Evolutionary conservation across 2,888 invertebrate genomes (phyloP).

Genomic region (Agrochola lota): DNA sequence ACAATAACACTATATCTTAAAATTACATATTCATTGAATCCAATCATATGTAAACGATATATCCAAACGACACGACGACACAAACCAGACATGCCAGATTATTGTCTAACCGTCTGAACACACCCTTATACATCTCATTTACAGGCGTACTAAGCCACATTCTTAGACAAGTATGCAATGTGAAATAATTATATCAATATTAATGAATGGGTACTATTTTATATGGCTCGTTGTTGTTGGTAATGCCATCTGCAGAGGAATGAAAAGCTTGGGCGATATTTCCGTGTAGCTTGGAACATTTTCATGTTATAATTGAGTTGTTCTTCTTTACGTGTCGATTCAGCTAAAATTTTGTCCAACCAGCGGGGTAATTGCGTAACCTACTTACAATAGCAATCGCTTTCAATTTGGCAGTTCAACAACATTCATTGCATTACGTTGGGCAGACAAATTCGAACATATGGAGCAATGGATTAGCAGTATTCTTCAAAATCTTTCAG

Average conservation of each 20-base stretch:
- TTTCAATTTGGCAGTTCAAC: too few relatives aligned
- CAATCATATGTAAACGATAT: slow-evolving; percentile 19
- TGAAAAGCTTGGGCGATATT: slow-evolving; percentile 21
- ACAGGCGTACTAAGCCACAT: slow-evolving; percentile 52
- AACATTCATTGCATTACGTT: too few relatives aligned
- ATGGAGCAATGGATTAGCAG: too few relatives aligned
- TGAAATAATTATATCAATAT: slow-evolving; percentile 51
- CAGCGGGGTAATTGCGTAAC: too few relatives aligned
- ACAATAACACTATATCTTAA: slow-evolving; percentile 14
- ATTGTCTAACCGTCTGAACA: slow-evolving; percentile 41
- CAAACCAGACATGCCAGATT: slow-evolving; percentile 23
- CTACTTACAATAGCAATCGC: too few relatives aligned
- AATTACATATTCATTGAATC: slow-evolving; percentile 27
- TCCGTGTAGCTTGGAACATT: slow-evolving; percentile 22
- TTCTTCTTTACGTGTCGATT: not conserved
- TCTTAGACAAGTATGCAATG: slow-evolving; percentile 58
- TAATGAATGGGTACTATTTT: slow-evolving; percentile 29
- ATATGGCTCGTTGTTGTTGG: slow-evolving; percentile 22
- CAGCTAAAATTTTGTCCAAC: too few relatives aligned
- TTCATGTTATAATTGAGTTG: not conserved
- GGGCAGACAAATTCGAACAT: too few relatives aligned
- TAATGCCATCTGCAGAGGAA: slow-evolving; percentile 36
- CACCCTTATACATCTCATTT: slow-evolving; percentile 54
- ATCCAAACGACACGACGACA: slow-evolving; percentile 1
- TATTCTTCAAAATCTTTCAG: too few relatives aligned